These are phyloP conservation scores for Ardeotis arabs DNA, from an alignment of 2,113 vertebrate genomes.

Conservation along the genomic window DNA sequence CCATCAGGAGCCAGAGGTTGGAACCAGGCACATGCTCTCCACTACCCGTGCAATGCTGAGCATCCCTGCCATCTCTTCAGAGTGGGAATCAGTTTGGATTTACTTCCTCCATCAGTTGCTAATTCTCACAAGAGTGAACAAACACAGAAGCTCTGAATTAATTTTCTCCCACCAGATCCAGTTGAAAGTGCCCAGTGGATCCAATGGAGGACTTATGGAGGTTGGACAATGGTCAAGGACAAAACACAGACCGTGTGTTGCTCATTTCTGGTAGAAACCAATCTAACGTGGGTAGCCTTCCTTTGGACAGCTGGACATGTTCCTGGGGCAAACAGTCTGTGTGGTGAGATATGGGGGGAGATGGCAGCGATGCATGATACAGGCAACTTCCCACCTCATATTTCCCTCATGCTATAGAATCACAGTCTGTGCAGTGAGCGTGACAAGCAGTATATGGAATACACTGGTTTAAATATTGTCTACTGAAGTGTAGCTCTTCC, in stretches of 20 bases:
- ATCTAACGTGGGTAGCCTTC: accelerated
- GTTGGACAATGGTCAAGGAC: not conserved
- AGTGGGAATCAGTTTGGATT: not conserved
- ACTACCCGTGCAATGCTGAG: not conserved
- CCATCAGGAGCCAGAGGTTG: not conserved
- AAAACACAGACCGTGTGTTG: not conserved
- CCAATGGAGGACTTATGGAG: not conserved
- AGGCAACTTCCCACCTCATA: not conserved
- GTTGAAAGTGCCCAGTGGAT: not conserved
- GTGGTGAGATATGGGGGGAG: not conserved
- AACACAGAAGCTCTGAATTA: not conserved
- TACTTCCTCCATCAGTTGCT: not conserved
- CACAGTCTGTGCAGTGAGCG: accelerated
- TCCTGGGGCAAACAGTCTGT: no score
- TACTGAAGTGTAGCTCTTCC: not conserved
- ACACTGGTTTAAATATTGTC: not conserved
- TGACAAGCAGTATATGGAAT: not conserved
- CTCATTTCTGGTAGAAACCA: not conserved
- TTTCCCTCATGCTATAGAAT: accelerated
- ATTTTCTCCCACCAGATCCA: not conserved
- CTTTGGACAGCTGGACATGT: not conserved
- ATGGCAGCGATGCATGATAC: accelerated
- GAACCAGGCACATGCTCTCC: not conserved
- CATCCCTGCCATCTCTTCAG: not conserved
- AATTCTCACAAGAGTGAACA: not conserved